Evolutionary conservation across 2,113 vertebrate species (phyloP), one percentile per base, ranked within the genome.

Genomic region (Columba janthina): DNA sequence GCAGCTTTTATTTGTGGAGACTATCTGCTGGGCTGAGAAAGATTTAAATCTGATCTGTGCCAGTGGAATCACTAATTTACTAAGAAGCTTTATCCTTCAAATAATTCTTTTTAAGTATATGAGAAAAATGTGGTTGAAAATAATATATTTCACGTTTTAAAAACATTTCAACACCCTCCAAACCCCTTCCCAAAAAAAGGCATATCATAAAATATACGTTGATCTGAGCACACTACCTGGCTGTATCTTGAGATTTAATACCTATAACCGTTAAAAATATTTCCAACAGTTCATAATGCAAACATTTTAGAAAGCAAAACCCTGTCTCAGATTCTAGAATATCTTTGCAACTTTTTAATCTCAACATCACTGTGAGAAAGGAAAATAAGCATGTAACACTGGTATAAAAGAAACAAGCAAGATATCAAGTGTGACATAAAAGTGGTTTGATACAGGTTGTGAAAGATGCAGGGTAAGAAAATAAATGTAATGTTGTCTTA

Each of bases 381-480:
- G 31, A 93, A 91, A 94, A 79, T 11, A 74, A 96, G 25, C 25
- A 85, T 51, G 83, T 28, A 73, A 81, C 17, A 81, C 10, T 44
- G 29, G 18, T 53, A 93, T 90, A 78, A 93, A 85, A 56, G 66
- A 81, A 92, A 90, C 11, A 90, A 95, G 29, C 44, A 90, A 69
- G 36, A 76, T 31, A 74, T 40, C 9, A 4, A 82, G 46, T 60
- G 57, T 65, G 51, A 57, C 53, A 65, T 34, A 81, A n/a, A 92
- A 94, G 89, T 75, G 32, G 7, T 64, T 57, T 48, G 86, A 22
- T 70, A 86, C 53, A 94, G 21, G 88, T 9, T 60, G 73, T 78
- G 57, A 87, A 88, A 97, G 58, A 85, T 61, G 76, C 74, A 72
- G 65, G 58, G 54, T 85, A 94, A 94, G 16, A 74, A 78, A 89